Base-by-base conservation (phyloP, 64 coral and sea anemone genomes). In the Cladopsammia gracilis region DNA sequence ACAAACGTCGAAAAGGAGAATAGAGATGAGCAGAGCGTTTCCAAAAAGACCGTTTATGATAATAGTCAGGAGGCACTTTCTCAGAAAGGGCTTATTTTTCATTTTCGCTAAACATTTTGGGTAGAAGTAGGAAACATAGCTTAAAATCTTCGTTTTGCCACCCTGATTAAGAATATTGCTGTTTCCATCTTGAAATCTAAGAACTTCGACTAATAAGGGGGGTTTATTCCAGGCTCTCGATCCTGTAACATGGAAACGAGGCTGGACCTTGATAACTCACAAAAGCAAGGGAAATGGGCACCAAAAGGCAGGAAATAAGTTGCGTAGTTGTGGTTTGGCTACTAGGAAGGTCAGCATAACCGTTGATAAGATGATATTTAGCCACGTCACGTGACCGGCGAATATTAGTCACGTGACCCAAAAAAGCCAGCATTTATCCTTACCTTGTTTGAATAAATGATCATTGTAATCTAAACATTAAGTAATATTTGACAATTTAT, bases 21-120 rank as follows among this genome's bases (percentile, higher is more conserved):
- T n/a, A n/a, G n/a, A n/a, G n/a, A n/a, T n/a, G n/a, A n/a, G n/a
- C n/a, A n/a, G n/a, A n/a, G n/a, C n/a, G n/a, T n/a, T n/a, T n/a
- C n/a, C n/a, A n/a, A n/a, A n/a, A n/a, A n/a, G n/a, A n/a, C n/a
- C n/a, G n/a, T n/a, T n/a, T n/a, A n/a, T n/a, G n/a, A n/a, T n/a
- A 53, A 53, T 89, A 75, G 70, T 75, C 87, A 76, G 87, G 70
- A 76, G 13, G 87, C 70, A 89, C 70, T 58, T 75, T 26, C 72
- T 54, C 53, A 89, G 58, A 89, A 77, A 58, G 62, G 52, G 54
- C 70, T 72, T 72, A 16, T 47, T 72, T 72, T 72, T 72, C 25
- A n/a, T n/a, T 91, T 91, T 83, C 89, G 65, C 65, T 83, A 91
- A 91, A 91, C 89, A 62, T 83, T 91, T 91, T 82, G 49, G 56